These are phyloP conservation scores for Centropus unirufus DNA, from an alignment of 2,113 vertebrate genomes.

Conservation along the genomic window DNA sequence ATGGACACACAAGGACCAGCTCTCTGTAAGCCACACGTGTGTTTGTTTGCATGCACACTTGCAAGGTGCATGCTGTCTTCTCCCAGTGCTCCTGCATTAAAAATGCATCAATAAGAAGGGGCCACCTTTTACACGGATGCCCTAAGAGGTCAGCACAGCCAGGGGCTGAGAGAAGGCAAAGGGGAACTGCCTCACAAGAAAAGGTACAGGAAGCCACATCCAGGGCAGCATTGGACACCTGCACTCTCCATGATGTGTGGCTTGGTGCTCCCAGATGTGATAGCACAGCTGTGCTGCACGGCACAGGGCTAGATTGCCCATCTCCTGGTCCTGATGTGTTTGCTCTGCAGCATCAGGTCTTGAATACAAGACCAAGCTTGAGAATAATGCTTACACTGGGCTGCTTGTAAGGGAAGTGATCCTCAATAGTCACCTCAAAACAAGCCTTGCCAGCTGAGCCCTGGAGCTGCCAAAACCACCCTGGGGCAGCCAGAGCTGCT, in stretches of 20 bases:
- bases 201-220: not conserved
- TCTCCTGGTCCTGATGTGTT: not conserved
- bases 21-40: not conserved
- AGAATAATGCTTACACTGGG: not conserved
- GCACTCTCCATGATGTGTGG: rapidly evolving
- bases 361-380: not conserved
- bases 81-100: not conserved
- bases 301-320: not conserved
- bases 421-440: not conserved
- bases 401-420: not conserved
- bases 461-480: not conserved
- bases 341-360: not conserved
- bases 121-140: rapidly evolving
- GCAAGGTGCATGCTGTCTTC: not conserved
- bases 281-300: not conserved
- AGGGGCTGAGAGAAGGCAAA: not conserved
- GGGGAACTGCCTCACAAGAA: not conserved
- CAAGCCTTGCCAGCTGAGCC: not conserved
- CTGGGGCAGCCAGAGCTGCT: not conserved
- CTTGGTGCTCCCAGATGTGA: not conserved
- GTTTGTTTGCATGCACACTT: not conserved
- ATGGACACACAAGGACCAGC: not conserved
- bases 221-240: rapidly evolving
- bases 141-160: not conserved
- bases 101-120: not conserved